Conservation (phyloP, 2,888 invertebrate genomes). For the Tetragonula carbonaria region DNA sequence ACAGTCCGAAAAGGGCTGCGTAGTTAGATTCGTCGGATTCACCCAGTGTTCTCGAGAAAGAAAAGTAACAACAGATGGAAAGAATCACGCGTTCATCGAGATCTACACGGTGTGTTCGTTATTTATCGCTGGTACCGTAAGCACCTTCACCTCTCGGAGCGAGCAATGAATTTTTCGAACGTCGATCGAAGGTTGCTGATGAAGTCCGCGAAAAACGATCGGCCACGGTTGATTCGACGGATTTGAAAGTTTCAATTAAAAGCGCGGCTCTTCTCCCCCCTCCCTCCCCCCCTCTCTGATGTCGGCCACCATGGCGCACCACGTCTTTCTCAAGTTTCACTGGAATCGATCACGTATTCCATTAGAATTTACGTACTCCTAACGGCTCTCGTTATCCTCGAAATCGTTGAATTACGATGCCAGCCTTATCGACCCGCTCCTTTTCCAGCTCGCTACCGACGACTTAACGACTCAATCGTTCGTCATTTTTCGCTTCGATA, state of each 20-base stretch:
- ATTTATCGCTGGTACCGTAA: slow-evolving; percentile 34
- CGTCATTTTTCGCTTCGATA: background rate
- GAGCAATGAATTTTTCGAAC: slow-evolving; percentile 40
- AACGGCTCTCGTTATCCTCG: slow-evolving; percentile 55
- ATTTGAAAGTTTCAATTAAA: slow-evolving; percentile 77
- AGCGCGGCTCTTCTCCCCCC: background rate
- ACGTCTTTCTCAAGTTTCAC: slow-evolving; percentile 70
- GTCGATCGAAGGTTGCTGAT: slow-evolving; percentile 31
- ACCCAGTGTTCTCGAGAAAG: background rate
- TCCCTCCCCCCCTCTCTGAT: slow-evolving; percentile 2
- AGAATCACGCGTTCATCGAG: slow-evolving; percentile 25
- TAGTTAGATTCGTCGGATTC: slow-evolving; percentile 7
- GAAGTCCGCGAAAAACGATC: slow-evolving; percentile 30
- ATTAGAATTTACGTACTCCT: slow-evolving; percentile 69
- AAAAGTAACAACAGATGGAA: background rate
- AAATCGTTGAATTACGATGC: slow-evolving; percentile 15
- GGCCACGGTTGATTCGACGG: slow-evolving; percentile 62
- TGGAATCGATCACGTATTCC: slow-evolving; percentile 80
- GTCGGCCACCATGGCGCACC: slow-evolving; percentile 25
- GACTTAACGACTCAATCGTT: slow-evolving; percentile 44
- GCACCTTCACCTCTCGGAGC: slow-evolving; percentile 19
- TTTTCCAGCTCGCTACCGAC: slow-evolving; percentile 24
- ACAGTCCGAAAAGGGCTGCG: background rate
- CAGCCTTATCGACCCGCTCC: slow-evolving; percentile 28
- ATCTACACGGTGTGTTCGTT: slow-evolving; percentile 25